Evolutionary conservation across 1,140 invertebrate genomes (phyloP).

Genomic region (Lepidurus arcticus): DNA sequence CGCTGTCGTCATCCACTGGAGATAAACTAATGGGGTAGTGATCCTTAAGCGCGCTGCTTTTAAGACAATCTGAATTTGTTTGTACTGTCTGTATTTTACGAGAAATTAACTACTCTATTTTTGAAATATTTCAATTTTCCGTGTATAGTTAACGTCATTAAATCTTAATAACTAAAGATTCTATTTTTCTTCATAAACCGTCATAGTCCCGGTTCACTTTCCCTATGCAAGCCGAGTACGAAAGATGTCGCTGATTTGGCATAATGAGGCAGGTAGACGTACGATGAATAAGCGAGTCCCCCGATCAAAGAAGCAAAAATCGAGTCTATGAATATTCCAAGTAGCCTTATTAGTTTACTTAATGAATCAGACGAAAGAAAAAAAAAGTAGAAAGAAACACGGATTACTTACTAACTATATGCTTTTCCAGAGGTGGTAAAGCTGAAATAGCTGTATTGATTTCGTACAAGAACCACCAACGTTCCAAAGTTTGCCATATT

Average conservation of each 20-base stretch:
- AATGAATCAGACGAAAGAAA: no score
- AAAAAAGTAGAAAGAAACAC: no score
- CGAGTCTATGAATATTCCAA: not conserved
- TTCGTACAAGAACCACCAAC: conserved; percentile 13
- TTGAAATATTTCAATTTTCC: no score
- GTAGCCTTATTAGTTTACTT: not conserved
- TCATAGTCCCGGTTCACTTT: not conserved
- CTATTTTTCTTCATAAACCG: not conserved
- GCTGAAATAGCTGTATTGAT: not conserved
- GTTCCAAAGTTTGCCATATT: not conserved
- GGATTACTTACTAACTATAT: not conserved
- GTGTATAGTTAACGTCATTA: no score
- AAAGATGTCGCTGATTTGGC: not conserved
- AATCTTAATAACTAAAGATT: no score
- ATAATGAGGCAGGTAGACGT: not conserved
- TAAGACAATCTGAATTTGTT: no score
- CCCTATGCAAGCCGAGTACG: not conserved
- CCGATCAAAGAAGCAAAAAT: not conserved
- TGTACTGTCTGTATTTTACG: no score
- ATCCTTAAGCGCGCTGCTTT: no score
- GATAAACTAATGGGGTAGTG: no score
- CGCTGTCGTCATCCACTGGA: no score
- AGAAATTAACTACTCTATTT: no score
- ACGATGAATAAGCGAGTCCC: not conserved
- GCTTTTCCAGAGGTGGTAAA: not conserved